Evolutionary conservation across 1,140 invertebrate genomes (phyloP), one percentile per base, ranked within the genome.

Genomic region (Augochlora pura): DNA sequence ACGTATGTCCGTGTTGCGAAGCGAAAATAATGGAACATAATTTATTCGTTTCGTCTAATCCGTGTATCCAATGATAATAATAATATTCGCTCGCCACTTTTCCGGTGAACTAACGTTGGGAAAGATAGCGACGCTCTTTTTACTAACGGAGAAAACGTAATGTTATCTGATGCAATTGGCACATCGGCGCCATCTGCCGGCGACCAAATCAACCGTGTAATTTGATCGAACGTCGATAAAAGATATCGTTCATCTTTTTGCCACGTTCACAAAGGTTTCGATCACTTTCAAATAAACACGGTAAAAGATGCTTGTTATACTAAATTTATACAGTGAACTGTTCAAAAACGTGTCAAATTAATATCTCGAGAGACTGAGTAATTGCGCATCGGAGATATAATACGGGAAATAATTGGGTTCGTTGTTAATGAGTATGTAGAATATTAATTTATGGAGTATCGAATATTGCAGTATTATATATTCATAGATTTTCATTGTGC

Each of bases 211-310:
- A 25, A 74, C 59, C 46, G 5, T 39, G 38, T 46, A 63, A 42
- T 63, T 42, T 69, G 63, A 54, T 76, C 46, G 23, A 32, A 38
- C 25, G 72, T 80, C 72, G 78, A 69, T 80, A 80, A 80, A n/a
- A 21, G 32, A 49, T 42, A 76, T 57, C 14, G 7, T 38, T 27
- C 21, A 6, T 4, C 1, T 25, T 38, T n/a, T 39, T 46, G 1
- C 7, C 4, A 3, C 12, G 2, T 63, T 25, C 23, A 12, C n/a
- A 18, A 12, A 14, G 6, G 9, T 18, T 54, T 52, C 60, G 49
- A 10, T 27, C 1, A 62, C 21, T 32, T 14, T 70, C 23, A 21
- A 38, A 46, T 25, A 9, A 16, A 70, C 38, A 21, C 52, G 27
- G 5, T 16, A 21, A 60, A 59, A 10, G 1, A n/a, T 2, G n/a